Evolutionary conservation across 1,140 invertebrate genomes (phyloP).

Genomic region (Wiebesia pumilae): DNA sequence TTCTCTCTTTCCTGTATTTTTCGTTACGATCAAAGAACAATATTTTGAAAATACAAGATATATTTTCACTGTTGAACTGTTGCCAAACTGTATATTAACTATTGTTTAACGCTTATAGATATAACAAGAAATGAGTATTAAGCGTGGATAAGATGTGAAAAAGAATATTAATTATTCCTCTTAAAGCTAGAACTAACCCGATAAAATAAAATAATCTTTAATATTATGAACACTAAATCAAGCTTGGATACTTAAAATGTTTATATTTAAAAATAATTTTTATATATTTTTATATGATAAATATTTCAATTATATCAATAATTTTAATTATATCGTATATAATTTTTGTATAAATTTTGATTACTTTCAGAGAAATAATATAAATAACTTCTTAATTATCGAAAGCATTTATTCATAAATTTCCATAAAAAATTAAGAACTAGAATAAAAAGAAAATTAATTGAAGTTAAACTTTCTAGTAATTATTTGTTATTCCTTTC

Average conservation of each 20-base stretch:
- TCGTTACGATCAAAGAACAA: not conserved
- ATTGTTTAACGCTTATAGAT: constrained; percentile 39
- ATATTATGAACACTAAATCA: not conserved
- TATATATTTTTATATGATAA: not conserved
- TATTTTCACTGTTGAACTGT: constrained; percentile 36
- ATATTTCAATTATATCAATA: not conserved
- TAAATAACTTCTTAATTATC: too few relatives aligned
- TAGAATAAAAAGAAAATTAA: not conserved
- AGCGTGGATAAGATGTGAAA: constrained; percentile 27
- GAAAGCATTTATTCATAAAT: not conserved
- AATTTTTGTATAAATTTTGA: not conserved
- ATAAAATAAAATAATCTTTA: not conserved
- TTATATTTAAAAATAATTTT: not conserved
- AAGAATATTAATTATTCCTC: not conserved
- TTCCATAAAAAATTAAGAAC: not conserved
- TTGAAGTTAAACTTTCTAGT: constrained; percentile 42
- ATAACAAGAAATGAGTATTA: constrained; percentile 46
- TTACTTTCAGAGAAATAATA: too few relatives aligned
- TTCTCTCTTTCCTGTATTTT: not conserved
- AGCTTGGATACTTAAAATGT: not conserved
- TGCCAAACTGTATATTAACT: constrained; percentile 54
- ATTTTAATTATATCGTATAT: not conserved
- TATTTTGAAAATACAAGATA: constrained; percentile 20
- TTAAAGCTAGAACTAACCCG: not conserved
- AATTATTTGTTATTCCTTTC: constrained; percentile 40